Conservation (phyloP, 2,888 invertebrate species). For the Reticulitermes lucifugus region DNA sequence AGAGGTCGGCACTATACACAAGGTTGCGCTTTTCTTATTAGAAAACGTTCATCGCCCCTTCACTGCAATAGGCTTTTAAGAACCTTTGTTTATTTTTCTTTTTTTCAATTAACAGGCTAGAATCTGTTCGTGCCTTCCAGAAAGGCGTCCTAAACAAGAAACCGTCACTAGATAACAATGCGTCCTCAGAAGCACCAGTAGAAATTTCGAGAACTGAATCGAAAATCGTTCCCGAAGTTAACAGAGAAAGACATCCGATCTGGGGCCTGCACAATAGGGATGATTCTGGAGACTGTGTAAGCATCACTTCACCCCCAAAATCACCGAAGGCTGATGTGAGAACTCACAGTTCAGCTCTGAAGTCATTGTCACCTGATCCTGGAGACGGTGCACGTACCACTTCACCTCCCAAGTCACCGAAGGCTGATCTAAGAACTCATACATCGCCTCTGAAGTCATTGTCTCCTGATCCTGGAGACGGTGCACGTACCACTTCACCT, state of each 20-base stretch:
- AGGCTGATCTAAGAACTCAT: neutral
- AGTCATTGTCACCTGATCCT: neutral
- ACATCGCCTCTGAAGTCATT: neutral
- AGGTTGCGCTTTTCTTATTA: no score
- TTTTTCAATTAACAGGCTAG: constrained; percentile 14
- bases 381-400: neutral
- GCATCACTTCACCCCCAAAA: neutral
- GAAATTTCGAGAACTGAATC: neutral
- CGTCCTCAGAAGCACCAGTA: neutral
- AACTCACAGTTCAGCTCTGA: neutral
- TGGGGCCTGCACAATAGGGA: no score
- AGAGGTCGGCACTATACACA: no score
- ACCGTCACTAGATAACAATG: neutral
- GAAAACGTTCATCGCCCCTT: no score
- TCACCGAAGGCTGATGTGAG: neutral
- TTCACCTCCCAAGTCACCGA: neutral
- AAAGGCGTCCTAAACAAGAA: constrained; percentile 30
- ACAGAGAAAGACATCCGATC: neutral
- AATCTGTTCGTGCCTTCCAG: constrained; percentile 42
- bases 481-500: neutral
- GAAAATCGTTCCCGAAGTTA: neutral
- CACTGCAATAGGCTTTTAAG: no score
- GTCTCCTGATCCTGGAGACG: neutral
- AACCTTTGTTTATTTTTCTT: neutral
- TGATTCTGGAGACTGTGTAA: neutral